These are phyloP conservation scores for Sebastolobus alascanus DNA, from an alignment of 2,797 vertebrate genomes.

Conservation along the genomic window DNA sequence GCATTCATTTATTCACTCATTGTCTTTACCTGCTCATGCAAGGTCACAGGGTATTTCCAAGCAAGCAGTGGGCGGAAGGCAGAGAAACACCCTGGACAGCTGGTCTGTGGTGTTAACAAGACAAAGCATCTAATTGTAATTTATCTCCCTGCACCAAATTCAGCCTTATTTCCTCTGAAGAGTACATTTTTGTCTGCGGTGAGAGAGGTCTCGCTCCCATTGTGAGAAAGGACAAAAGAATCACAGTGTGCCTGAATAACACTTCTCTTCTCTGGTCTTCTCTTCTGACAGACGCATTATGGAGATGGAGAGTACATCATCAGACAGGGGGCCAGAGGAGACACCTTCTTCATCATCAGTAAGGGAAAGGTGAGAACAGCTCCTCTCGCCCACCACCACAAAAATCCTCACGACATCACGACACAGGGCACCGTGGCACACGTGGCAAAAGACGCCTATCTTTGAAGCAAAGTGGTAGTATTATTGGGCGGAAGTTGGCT, in stretches of 20 bases:
- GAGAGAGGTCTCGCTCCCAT: conserved; percentile 9
- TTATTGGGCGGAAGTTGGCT: conserved; percentile 41
- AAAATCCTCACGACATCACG: conserved; percentile 32
- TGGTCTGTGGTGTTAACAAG: conserved; percentile 24
- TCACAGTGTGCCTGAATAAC: conserved; percentile 25
- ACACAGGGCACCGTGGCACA: background rate
- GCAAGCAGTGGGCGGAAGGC: conserved; percentile 27
- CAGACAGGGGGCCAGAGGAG: conserved; percentile 96
- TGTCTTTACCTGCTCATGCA: conserved; percentile 45
- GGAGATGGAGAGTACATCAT: conserved; percentile 98
- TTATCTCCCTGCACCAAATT: conserved; percentile 20
- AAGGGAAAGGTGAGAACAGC: conserved; percentile 94
- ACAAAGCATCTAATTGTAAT: conserved; percentile 39
- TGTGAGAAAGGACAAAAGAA: conserved; percentile 30
- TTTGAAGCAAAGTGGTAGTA: conserved; percentile 43
- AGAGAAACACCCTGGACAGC: conserved; percentile 20
- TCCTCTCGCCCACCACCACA: conserved; percentile 17
- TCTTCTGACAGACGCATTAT: conserved; percentile 92
- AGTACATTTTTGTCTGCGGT: background rate
- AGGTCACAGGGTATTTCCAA: conserved; percentile 34
- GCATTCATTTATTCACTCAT: conserved; percentile 38
- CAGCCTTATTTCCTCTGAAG: conserved; percentile 5
- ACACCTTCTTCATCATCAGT: conserved; percentile 99
- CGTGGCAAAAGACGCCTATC: conserved; percentile 21
- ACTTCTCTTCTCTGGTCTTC: conserved; percentile 31